Base-by-base conservation (phyloP, 2,888 invertebrate species). In the Phlogophora meticulosa region DNA sequence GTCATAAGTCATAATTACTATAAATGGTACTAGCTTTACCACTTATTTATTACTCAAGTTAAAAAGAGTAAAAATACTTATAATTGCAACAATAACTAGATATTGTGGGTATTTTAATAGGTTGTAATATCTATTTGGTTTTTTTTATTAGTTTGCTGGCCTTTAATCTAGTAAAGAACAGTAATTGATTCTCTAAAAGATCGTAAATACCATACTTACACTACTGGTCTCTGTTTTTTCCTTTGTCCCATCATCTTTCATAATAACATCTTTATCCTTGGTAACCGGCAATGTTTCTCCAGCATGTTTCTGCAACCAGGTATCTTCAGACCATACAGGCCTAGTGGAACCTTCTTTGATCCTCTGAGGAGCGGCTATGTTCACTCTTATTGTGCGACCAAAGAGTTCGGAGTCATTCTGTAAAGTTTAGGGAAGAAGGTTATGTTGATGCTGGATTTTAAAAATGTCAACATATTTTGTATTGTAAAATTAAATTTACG, bases 321-420 rank as follows among this genome's bases (percentile, higher is more conserved):
- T 97, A 91, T 99, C 99, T 89, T 99, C 99, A 0, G 99, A 98
- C 99, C 99, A 99, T 2, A 99, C 99, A 2, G 99, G 98, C 76
- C 98, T 96, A 0, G 98, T 98, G 10, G 98, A 98, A 28, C 99
- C 99, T 95, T 99, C 99, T 90, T 99, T 99, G 60, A 99, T 98
- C 82, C 98, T 97, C 90, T 99, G 99, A 4, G 99, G 99, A 83
- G 99, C 99, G 4, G 99, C 99, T 80, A 99, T 96, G 91, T 99
- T 99, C 0, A 99, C 99, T 83, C 99, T 96, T 81, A 99, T 98
- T 40, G 99, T 99, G 76, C 99, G 96, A 0, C 99, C 99, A 96
- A 98, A 99, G 43, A 99, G 95, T 92, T 99, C 99, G 0, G 99
- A 98, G 91, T 99, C 99, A 95, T 99, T 99, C 98, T 99, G 91